Percentiles rank a stretch among this genome's conserved stretches.
Conservation (phyloP, 1,140 invertebrate genomes). For the Helicorthomorpha holstii region DNA sequence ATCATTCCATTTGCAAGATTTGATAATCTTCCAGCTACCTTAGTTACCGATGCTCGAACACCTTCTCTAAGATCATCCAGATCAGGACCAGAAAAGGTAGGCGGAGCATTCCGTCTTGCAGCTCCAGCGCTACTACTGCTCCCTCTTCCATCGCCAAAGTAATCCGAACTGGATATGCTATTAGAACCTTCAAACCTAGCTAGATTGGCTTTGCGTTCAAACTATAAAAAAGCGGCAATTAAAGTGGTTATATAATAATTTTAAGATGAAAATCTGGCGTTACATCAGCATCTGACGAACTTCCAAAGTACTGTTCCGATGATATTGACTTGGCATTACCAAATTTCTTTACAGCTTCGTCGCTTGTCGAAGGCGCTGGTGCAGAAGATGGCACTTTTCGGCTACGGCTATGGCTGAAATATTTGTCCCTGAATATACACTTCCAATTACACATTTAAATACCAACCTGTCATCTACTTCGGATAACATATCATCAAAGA, state of each 20-base stretch:
- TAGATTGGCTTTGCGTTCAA: slow-evolving; percentile 46
- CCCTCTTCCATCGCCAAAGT: slow-evolving; percentile 48
- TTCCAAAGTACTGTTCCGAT: slow-evolving; percentile 86
- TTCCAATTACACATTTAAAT: not conserved
- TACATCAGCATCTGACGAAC: slow-evolving; percentile 46
- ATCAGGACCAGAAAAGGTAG: slow-evolving; percentile 42
- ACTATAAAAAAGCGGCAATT: slow-evolving; percentile 29
- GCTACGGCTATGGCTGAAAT: not conserved
- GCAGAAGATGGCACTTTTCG: not conserved
- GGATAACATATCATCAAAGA: not conserved
- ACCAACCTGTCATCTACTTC: slow-evolving; percentile 4
- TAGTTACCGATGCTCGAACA: slow-evolving; percentile 85
- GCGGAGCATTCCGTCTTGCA: slow-evolving; percentile 18
- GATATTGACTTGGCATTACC: slow-evolving; percentile 93
- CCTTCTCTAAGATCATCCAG: slow-evolving; percentile 92
- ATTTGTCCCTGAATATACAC: not conserved
- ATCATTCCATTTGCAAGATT: slow-evolving; percentile 87
- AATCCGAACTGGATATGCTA: slow-evolving; percentile 89
- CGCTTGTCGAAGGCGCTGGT: slow-evolving; percentile 16
- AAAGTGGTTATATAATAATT: too few species aligned
- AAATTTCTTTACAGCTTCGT: slow-evolving; percentile 83
- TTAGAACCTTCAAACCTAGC: slow-evolving; percentile 70
- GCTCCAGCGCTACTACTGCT: slow-evolving; percentile 27
- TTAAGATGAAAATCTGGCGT: too few species aligned
- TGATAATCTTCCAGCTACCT: slow-evolving; percentile 86